Evolutionary conservation across 1,140 invertebrate genomes (phyloP).

Genomic region (Drosophila santomea): DNA sequence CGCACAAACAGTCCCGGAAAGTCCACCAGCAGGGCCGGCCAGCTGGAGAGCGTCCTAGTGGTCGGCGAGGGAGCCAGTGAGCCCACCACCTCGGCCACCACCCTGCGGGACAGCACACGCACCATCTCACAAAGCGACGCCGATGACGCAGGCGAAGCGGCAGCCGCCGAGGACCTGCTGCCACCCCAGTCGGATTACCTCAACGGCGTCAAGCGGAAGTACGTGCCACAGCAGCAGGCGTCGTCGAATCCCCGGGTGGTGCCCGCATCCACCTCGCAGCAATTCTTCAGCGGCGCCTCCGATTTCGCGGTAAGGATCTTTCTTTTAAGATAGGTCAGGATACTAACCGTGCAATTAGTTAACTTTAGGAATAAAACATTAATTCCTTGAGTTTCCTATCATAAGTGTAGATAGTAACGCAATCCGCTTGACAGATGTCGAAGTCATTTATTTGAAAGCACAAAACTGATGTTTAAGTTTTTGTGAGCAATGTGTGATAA

Average conservation of each 20-base stretch:
- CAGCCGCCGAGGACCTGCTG: conserved; percentile 53
- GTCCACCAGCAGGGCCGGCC: conserved; percentile 9
- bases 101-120: conserved; percentile 72
- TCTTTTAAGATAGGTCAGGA: too few species aligned
- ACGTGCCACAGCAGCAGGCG: conserved; percentile 34
- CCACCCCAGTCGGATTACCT: conserved; percentile 58
- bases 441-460: neutral
- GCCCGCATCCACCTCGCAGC: conserved; percentile 28
- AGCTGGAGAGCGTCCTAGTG: conserved; percentile 12
- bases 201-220: conserved; percentile 65
- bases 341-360: too few species aligned
- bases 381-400: too few species aligned
- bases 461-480: neutral
- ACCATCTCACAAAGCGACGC: conserved; percentile 77
- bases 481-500: neutral
- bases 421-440: too few species aligned
- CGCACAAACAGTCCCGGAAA: conserved; percentile 38
- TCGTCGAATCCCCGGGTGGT: conserved; percentile 16
- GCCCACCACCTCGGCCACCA: conserved; percentile 51
- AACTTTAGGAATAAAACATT: too few species aligned
- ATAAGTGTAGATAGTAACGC: too few species aligned
- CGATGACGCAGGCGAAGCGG: conserved; percentile 61
- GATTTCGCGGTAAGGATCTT: conserved; percentile 68
- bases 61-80: conserved; percentile 15
- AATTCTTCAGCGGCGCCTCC: conserved; percentile 56